phyloP scores from a whole-genome alignment of 2,888 invertebrate genomes.

The Didymodactylos carnosus region DNA sequence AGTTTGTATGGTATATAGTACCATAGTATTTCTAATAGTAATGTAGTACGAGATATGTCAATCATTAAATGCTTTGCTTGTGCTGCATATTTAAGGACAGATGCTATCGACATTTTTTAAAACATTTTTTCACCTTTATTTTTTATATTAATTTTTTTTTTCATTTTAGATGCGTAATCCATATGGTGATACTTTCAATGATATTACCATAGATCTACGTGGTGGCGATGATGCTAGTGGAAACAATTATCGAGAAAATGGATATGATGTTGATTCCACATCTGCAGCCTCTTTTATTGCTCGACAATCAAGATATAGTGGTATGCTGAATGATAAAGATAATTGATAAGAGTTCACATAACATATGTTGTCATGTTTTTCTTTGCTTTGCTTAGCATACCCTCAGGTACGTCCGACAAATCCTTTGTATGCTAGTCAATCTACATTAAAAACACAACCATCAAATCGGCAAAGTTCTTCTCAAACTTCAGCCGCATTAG shows the following conservation, averaged over 20 bases:
- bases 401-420: conserved; percentile 14
- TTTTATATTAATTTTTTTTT: background rate
- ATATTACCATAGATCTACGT: background rate
- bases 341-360: background rate
- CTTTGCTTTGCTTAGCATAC: background rate
- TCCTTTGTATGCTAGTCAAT: conserved; percentile 11
- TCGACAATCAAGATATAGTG: background rate
- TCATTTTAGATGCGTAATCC: background rate
- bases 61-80: no score
- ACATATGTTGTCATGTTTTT: background rate
- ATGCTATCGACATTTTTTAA: no score
- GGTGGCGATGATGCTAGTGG: background rate
- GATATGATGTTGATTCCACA: background rate
- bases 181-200: background rate
- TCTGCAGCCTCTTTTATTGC: background rate
- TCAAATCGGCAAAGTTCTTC: background rate
- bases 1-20: no score
- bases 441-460: conserved; percentile 5
- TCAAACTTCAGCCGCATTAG: conserved; percentile 4
- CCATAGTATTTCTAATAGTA: no score
- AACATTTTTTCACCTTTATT: no score
- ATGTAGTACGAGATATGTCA: no score
- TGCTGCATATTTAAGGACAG: no score
- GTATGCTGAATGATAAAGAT: background rate
- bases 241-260: background rate